Conservation (phyloP, 1,140 invertebrate genomes). For the Pararge aegeria region DNA sequence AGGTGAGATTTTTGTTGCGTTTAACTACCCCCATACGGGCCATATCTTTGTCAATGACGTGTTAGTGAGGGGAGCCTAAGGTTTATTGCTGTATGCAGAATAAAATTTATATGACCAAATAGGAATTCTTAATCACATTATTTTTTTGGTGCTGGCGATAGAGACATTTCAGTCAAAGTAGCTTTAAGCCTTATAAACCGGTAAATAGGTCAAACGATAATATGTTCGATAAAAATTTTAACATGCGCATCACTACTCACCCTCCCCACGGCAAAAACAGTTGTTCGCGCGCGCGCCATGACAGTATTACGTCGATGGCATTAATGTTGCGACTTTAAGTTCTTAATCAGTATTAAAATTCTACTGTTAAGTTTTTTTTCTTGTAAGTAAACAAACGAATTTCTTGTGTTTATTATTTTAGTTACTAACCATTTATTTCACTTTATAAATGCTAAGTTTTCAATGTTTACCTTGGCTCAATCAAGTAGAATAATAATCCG, state of each 20-base stretch:
- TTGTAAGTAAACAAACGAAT: constrained; percentile 1
- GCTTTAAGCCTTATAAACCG: no score
- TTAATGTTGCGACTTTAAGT: background rate
- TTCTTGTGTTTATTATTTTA: background rate
- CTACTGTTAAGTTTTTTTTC: background rate
- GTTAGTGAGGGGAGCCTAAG: no score
- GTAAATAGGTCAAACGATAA: background rate
- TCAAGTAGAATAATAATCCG: background rate
- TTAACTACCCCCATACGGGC: no score
- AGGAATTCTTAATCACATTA: no score
- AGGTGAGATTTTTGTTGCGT: no score
- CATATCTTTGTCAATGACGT: no score
- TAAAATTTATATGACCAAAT: no score
- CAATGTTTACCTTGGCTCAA: background rate
- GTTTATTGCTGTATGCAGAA: no score
- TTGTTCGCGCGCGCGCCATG: background rate
- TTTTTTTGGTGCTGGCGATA: no score
- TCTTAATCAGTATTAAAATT: background rate
- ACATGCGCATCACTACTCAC: background rate
- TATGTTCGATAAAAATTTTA: background rate
- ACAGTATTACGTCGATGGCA: background rate
- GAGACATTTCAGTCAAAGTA: no score
- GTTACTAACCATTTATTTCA: no score
- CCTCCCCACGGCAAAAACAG: background rate
- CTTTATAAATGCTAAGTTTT: background rate